Conservation (phyloP, 2,113 vertebrate species). For the Amblyornis subalaris region DNA sequence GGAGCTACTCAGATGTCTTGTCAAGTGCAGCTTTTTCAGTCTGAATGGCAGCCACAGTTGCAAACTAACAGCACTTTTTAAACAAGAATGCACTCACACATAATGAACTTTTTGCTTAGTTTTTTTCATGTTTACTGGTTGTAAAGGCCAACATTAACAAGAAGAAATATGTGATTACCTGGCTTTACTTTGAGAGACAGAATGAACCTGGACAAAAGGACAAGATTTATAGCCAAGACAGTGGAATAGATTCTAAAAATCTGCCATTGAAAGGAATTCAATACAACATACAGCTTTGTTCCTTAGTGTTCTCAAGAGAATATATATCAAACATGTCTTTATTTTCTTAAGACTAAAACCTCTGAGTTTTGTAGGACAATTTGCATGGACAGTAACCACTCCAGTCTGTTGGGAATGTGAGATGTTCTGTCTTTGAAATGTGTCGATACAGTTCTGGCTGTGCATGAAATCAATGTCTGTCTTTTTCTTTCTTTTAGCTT, state of each 20-base stretch:
- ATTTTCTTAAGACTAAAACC: not conserved
- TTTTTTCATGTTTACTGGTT: not conserved
- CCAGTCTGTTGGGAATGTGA: not conserved
- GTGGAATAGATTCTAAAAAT: not conserved
- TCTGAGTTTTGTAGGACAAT: not conserved
- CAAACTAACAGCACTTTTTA: not conserved
- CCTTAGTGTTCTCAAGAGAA: not conserved
- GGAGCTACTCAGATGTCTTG: not conserved
- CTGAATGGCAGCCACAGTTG: not conserved
- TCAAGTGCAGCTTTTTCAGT: not conserved
- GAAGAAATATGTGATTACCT: not conserved
- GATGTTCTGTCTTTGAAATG: not conserved
- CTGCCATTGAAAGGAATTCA: not conserved
- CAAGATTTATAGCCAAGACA: not conserved
- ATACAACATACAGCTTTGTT: not conserved
- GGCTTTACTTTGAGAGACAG: not conserved
- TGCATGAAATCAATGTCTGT: conserved; percentile 7
- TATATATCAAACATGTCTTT: not conserved
- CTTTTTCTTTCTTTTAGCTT: not conserved
- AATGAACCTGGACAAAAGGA: not conserved
- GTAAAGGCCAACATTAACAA: not conserved
- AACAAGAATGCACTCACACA: not conserved
- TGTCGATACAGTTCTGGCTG: not conserved
- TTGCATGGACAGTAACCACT: not conserved
- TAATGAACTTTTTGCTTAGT: not conserved